Conservation (phyloP, 2,797 vertebrate genomes). For the Haliaeetus albicilla region DNA sequence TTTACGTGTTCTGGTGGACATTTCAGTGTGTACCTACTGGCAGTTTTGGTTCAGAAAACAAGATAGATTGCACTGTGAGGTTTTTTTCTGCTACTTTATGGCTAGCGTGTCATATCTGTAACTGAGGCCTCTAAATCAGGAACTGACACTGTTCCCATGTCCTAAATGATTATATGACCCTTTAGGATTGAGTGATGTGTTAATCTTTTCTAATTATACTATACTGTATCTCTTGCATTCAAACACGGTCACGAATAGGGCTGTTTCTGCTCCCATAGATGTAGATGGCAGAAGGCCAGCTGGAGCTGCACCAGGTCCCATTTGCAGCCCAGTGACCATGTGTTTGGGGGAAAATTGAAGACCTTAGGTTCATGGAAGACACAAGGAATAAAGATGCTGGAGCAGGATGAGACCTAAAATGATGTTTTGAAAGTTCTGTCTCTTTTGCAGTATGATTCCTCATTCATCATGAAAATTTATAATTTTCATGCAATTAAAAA, state of each 20-base stretch:
- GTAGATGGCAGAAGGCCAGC: constrained; percentile 4
- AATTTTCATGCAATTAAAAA: constrained; percentile 27
- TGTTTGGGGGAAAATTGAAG: background rate
- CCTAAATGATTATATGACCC: constrained; percentile 22
- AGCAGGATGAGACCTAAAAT: background rate
- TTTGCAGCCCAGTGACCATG: background rate
- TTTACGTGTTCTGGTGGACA: background rate
- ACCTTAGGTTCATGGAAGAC: background rate
- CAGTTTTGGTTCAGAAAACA: background rate
- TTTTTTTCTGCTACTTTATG: background rate
- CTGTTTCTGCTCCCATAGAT: constrained; percentile 7
- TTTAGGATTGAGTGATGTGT: background rate
- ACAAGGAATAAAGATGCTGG: background rate
- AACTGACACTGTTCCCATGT: constrained; percentile 14
- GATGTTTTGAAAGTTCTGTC: background rate
- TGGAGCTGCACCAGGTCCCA: constrained; percentile 12
- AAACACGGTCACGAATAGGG: background rate
- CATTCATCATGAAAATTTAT: constrained; percentile 5
- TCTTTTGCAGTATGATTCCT: background rate
- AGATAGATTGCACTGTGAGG: background rate
- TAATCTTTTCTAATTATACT: constrained; percentile 3
- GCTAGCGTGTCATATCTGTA: background rate
- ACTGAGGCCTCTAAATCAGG: constrained; percentile 15
- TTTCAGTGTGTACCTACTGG: background rate
- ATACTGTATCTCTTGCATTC: background rate